These are phyloP conservation scores for Brenthis hecate DNA, from an alignment of 2,888 invertebrate genomes.

Conservation along the genomic window DNA sequence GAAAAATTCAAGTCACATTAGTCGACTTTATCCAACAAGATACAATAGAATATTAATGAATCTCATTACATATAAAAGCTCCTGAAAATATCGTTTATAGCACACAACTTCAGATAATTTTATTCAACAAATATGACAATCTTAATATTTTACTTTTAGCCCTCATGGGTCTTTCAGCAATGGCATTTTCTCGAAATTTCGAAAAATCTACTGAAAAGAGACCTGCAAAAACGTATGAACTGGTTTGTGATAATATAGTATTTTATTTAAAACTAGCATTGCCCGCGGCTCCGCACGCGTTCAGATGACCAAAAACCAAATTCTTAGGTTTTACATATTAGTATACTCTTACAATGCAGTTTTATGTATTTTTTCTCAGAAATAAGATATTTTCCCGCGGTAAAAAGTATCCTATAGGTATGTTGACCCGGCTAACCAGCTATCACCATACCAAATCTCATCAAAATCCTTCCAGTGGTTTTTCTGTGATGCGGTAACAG, in stretches of 20 bases:
- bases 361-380: too few species aligned
- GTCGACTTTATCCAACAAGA: constrained; percentile 1
- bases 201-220: constrained; percentile 39
- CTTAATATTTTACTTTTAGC: constrained; percentile 16
- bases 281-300: too few species aligned
- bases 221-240: constrained; percentile 35
- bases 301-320: too few species aligned
- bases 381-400: too few species aligned
- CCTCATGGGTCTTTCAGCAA: constrained; percentile 15
- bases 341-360: too few species aligned
- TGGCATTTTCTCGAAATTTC: constrained; percentile 14
- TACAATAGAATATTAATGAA: constrained; percentile 27
- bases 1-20: constrained; percentile 21
- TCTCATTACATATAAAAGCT: constrained; percentile 22
- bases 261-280: neutral
- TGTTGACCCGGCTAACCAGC: too few species aligned
- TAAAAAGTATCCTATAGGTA: too few species aligned
- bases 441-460: too few species aligned
- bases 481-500: too few species aligned
- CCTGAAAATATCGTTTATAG: neutral
- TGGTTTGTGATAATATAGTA: constrained; percentile 32
- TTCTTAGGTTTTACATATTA: too few species aligned
- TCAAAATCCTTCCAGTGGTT: too few species aligned
- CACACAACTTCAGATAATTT: neutral
- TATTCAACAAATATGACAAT: constrained; percentile 38